A percentile compares a stretch with the other conserved stretches of the same genome.
Conservation (phyloP, 2,113 vertebrate genomes). For the Pseudorectes ferrugineus region DNA sequence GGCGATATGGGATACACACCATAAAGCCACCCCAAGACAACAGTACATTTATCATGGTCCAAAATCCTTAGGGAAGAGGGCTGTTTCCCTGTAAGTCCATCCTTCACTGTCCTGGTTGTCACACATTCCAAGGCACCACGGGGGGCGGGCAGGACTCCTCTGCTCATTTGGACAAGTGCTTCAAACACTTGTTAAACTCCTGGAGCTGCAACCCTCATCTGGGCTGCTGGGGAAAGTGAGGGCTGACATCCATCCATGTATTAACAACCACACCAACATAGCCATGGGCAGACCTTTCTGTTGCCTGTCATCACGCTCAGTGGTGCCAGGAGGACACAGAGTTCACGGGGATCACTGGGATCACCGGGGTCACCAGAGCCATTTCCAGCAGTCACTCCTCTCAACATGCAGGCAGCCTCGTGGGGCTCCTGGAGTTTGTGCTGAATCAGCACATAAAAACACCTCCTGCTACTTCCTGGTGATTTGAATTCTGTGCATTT, state of each 20-base stretch:
- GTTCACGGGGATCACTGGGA: fast-evolving
- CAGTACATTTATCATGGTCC: neutral
- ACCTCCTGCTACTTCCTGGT: neutral
- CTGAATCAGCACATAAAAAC: neutral
- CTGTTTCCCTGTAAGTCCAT: neutral
- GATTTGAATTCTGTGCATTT: neutral
- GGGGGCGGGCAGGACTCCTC: neutral
- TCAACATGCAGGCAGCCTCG: neutral
- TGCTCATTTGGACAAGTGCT: neutral
- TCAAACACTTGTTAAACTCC: neutral
- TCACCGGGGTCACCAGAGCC: neutral
- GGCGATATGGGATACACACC: no score
- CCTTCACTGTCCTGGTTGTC: neutral
- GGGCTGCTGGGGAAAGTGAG: neutral
- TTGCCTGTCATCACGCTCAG: neutral
- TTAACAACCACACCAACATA: neutral
- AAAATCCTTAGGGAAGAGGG: neutral
- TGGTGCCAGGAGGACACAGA: neutral
- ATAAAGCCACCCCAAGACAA: no score
- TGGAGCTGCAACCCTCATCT: neutral
- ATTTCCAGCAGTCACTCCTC: neutral
- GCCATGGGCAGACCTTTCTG: neutral
- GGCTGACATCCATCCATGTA: neutral
- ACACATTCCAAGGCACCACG: neutral
- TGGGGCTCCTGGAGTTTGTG: neutral